A percentile compares a stretch with the other conserved stretches of the same genome.
phyloP scores from a whole-genome alignment of 2,888 invertebrate genomes.

The Perdita meconis region DNA sequence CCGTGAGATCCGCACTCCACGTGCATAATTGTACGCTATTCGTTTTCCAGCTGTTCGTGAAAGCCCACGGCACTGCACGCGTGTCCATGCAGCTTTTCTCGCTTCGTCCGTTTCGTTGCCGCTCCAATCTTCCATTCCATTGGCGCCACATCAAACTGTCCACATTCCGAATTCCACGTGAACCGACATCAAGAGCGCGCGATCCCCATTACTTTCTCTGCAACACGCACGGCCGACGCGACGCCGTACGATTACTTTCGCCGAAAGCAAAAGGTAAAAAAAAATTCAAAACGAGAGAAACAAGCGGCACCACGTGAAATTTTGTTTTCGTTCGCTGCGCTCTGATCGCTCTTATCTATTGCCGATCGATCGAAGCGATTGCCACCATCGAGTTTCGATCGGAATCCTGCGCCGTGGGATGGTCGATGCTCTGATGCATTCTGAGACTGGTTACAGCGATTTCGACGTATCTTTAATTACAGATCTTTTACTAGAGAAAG shows the following conservation, averaged over 20 bases:
- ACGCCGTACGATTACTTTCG: slow-evolving; percentile 67
- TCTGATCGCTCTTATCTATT: too few species aligned
- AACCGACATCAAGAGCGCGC: slow-evolving; percentile 58
- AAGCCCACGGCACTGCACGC: slow-evolving; percentile 57
- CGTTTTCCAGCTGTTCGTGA: slow-evolving; percentile 75
- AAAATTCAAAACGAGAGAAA: slow-evolving; percentile 49
- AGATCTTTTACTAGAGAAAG: too few species aligned
- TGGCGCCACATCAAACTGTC: slow-evolving; percentile 48
- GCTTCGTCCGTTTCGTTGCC: neutral
- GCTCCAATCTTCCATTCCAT: slow-evolving; percentile 10
- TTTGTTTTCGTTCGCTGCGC: slow-evolving; percentile 50
- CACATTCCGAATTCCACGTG: slow-evolving; percentile 59
- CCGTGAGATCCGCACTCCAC: slow-evolving; percentile 26
- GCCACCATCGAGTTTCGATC: neutral
- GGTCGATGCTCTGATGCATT: too few species aligned
- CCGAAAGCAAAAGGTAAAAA: slow-evolving; percentile 65
- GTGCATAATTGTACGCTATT: slow-evolving; percentile 52
- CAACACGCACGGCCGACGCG: slow-evolving; percentile 42
- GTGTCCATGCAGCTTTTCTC: neutral
- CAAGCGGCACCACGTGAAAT: slow-evolving; percentile 53
- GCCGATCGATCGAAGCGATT: neutral
- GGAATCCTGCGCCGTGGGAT: neutral
- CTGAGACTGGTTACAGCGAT: neutral
- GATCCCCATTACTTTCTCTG: slow-evolving; percentile 68
- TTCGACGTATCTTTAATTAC: too few species aligned